Evolutionary conservation across 2,113 vertebrate genomes (phyloP), one percentile per base, ranked within the genome.

Genomic region (Perca flavescens): DNA sequence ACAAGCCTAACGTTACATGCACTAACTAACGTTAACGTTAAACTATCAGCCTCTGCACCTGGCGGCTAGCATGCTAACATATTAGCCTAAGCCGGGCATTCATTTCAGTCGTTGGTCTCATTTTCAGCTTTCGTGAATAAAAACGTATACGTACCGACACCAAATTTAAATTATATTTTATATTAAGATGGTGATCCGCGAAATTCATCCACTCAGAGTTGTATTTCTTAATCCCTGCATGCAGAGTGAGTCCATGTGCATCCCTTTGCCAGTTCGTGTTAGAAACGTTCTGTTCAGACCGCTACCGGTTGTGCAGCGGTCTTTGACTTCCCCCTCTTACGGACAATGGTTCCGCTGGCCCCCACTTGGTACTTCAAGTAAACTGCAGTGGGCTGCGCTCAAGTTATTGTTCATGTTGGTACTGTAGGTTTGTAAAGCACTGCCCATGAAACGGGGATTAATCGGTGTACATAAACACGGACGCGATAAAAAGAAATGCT

Each of bases 281-380:
- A 3, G 2, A 58, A 86, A 94, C 95, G 94, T 93, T 86, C 40
- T 4, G 17, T 94, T 95, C 91, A 79, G 81, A 17, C 49, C 21
- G 60, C 69, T 72, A 71, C 84, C 84, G 77, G 66, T 25, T 79
- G 90, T 91, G 85, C 71, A 49, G 46, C 87, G 47, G 61, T 11
- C 34, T 90, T 92, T 85, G 70, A 71, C 79, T 65, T 91, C 91
- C 92, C 85, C 15, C 15, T 3, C 7, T 15, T 7, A 17, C 5
- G 4, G 1, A 63, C 11, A 43, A 71, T 6, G 36, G 88, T 86
- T 91, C 85, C 83, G 76, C 21, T 1, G 15, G 76, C 65, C 82
- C 54, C 74, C 84, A 25, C 1, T 13, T 16, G 91, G 85, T 63
- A 2, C 50, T 54, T 68, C 5, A 8, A 1, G 47, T 46, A 78